These are phyloP conservation scores for Helicoverpa zea DNA, from an alignment of 1,140 invertebrate genomes.

Conservation along the genomic window DNA sequence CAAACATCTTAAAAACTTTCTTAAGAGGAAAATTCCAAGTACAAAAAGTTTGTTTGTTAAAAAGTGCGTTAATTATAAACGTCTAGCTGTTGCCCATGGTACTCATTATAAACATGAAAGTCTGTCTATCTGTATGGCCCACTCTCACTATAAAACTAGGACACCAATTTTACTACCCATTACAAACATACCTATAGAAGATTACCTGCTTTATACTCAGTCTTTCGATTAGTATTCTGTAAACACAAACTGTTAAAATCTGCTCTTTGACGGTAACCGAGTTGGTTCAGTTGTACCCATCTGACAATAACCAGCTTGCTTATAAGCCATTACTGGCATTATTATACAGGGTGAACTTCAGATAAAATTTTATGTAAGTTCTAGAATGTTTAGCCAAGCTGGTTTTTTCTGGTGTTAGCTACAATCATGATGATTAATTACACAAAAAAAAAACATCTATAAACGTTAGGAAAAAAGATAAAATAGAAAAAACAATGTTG, in stretches of 20 bases:
- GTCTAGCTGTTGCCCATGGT: not conserved
- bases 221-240: slow-evolving; percentile 78
- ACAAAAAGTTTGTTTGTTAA: not conserved
- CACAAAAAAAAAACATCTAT: too few relatives aligned
- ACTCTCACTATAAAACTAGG: too few relatives aligned
- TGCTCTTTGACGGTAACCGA: slow-evolving; percentile 66
- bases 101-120: not conserved
- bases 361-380: too few relatives aligned
- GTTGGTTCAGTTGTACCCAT: slow-evolving; percentile 77
- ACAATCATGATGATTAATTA: too few relatives aligned
- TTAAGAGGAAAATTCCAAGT: not conserved
- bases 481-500: too few relatives aligned
- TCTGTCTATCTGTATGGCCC: too few relatives aligned
- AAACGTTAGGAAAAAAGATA: too few relatives aligned
- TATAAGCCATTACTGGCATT: slow-evolving; percentile 26
- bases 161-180: too few relatives aligned
- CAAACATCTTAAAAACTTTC: slow-evolving; percentile 12
- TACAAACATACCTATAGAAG: too few relatives aligned
- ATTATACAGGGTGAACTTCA: too few relatives aligned
- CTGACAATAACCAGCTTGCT: slow-evolving; percentile 57
- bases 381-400: too few relatives aligned
- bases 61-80: slow-evolving; percentile 1
- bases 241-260: slow-evolving; percentile 82
- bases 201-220: slow-evolving; percentile 71
- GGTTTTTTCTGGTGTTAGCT: too few relatives aligned